These are phyloP conservation scores for Drosophila neotestacea DNA, from an alignment of 2,888 invertebrate species.

Conservation along the genomic window DNA sequence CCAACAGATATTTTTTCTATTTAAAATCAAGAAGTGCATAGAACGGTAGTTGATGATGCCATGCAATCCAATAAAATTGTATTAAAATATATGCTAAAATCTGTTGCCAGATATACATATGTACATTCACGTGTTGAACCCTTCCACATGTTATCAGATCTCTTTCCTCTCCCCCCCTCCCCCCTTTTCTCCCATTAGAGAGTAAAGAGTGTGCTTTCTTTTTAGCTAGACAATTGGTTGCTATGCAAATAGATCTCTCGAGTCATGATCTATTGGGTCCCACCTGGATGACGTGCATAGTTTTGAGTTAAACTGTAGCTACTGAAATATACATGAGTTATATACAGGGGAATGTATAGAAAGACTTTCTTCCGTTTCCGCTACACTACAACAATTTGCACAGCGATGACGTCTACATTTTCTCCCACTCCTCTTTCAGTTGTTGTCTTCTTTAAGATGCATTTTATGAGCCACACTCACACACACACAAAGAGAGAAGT, in stretches of 20 bases:
- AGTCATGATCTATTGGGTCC: constrained; percentile 42
- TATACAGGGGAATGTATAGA: constrained; percentile 27
- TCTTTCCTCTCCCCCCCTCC: background rate
- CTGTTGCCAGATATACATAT: constrained; percentile 62
- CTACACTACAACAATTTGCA: constrained; percentile 18
- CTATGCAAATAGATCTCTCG: constrained; percentile 47
- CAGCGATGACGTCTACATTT: constrained; percentile 18
- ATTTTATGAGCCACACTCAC: constrained; percentile 32
- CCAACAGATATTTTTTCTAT: background rate
- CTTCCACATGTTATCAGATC: constrained; percentile 39
- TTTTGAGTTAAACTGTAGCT: constrained; percentile 20
- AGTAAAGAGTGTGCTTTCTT: constrained; percentile 19
- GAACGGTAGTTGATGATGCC: constrained; percentile 54
- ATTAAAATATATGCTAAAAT: constrained; percentile 65
- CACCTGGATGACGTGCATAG: constrained; percentile 66
- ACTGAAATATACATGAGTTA: constrained; percentile 71
- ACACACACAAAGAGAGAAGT: constrained; percentile 59
- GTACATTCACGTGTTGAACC: constrained; percentile 67
- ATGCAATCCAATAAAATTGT: constrained; percentile 40
- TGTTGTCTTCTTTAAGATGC: constrained; percentile 8
- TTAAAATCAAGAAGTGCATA: constrained; percentile 50
- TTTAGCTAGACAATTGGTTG: constrained; percentile 37
- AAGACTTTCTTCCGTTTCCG: constrained; percentile 82
- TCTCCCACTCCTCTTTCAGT: background rate
- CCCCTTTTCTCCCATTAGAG: background rate